Evolutionary conservation across 2,888 invertebrate species (phyloP).

Genomic region (Syrphus vitripennis): DNA sequence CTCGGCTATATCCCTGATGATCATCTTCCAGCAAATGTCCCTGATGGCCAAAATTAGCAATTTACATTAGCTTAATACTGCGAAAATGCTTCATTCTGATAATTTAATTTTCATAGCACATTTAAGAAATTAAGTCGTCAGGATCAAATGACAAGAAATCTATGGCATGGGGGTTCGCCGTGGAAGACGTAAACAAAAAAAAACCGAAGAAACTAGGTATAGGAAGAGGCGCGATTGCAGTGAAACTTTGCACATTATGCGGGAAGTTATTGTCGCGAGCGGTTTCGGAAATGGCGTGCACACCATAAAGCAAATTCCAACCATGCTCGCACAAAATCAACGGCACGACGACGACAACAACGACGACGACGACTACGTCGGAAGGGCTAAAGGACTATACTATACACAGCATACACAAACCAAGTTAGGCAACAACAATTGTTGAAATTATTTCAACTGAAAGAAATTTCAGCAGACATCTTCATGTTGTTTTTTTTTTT

Average conservation of each 20-base stretch:
- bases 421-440: neutral
- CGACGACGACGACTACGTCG: no score
- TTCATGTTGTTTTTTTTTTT: conserved; percentile 36
- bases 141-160: conserved; percentile 32
- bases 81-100: conserved; percentile 29
- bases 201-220: neutral
- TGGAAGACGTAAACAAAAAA: neutral
- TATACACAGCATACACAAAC: neutral
- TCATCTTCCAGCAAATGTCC: conserved; percentile 60
- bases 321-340: conserved; percentile 3
- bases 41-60: conserved; percentile 63
- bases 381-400: neutral
- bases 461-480: conserved; percentile 59
- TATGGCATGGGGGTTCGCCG: neutral
- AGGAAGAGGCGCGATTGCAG: conserved; percentile 29
- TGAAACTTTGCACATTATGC: conserved; percentile 63
- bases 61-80: conserved; percentile 55
- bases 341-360: neutral
- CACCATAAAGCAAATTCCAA: conserved; percentile 66
- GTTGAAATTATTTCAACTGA: conserved; percentile 45
- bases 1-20: neutral
- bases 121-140: conserved; percentile 69
- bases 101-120: conserved; percentile 68
- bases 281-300: conserved; percentile 66
- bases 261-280: conserved; percentile 51